phyloP scores from a whole-genome alignment of 2,888 invertebrate genomes.

The Scaptomyza parva region DNA sequence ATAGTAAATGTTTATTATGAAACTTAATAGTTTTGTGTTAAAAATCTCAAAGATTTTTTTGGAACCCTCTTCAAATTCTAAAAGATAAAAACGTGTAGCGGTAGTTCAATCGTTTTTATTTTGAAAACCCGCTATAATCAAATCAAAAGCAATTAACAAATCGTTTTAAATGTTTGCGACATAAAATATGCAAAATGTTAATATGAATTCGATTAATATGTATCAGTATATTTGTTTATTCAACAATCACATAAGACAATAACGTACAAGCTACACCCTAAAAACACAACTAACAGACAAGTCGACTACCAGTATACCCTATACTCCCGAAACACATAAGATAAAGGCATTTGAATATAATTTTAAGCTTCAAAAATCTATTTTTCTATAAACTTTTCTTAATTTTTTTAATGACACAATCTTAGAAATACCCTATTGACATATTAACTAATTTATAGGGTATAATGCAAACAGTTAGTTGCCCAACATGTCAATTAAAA shows the following conservation, averaged over 20 bases:
- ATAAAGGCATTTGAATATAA: background rate
- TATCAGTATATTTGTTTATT: constrained; percentile 11
- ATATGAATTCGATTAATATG: constrained; percentile 23
- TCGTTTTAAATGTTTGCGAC: constrained; percentile 40
- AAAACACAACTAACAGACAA: background rate
- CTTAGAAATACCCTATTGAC: background rate
- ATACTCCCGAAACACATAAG: no score
- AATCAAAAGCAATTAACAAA: constrained; percentile 19
- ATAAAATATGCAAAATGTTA: constrained; percentile 16
- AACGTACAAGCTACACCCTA: constrained; percentile 4
- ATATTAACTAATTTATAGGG: background rate
- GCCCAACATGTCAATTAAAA: constrained; percentile 3
- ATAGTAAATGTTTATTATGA: background rate
- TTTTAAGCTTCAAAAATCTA: background rate
- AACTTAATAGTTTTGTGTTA: no score
- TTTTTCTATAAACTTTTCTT: background rate
- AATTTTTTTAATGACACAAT: background rate
- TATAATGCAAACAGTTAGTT: constrained; percentile 5
- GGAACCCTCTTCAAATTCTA: background rate
- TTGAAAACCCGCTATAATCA: background rate
- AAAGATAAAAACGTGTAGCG: no score
- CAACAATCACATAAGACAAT: background rate
- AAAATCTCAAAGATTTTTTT: background rate
- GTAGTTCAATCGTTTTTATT: background rate
- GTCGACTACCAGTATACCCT: constrained; percentile 1